phyloP scores from a whole-genome alignment of 2,888 invertebrate genomes.

The Drosophila hamatofila region DNA sequence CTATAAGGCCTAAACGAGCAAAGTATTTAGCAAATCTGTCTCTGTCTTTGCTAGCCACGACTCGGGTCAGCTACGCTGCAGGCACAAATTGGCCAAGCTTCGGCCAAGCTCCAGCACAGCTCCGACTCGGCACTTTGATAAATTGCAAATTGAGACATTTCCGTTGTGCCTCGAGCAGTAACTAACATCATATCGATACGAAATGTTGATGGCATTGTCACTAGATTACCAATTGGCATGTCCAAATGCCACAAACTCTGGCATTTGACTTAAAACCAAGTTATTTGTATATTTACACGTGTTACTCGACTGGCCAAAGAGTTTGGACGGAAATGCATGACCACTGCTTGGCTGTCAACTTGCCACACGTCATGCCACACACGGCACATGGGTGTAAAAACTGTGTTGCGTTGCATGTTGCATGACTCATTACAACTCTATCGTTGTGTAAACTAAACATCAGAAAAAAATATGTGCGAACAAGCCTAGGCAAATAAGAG shows the following conservation, averaged over 20 bases:
- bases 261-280: neutral
- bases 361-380: constrained; percentile 52
- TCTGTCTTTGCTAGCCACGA: neutral
- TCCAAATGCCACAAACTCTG: constrained; percentile 19
- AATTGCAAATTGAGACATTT: constrained; percentile 42
- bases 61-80: constrained; percentile 14
- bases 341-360: constrained; percentile 44
- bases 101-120: neutral
- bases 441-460: constrained; percentile 8
- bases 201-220: constrained; percentile 11
- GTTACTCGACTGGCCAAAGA: constrained; percentile 34
- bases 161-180: neutral
- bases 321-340: constrained; percentile 62
- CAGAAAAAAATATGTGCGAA: neutral
- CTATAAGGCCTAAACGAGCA: constrained; percentile 22
- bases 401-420: constrained; percentile 11
- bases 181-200: constrained; percentile 12
- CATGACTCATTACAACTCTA: constrained; percentile 32
- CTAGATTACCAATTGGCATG: constrained; percentile 48
- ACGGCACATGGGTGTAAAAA: constrained; percentile 29
- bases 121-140: constrained; percentile 35
- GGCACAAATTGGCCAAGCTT: constrained; percentile 30
- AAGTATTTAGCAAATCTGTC: constrained; percentile 35
- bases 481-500: neutral
- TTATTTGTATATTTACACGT: constrained; percentile 54